Evolutionary conservation across 2,888 invertebrate genomes (phyloP).

Genomic region (Chesias legatella): DNA sequence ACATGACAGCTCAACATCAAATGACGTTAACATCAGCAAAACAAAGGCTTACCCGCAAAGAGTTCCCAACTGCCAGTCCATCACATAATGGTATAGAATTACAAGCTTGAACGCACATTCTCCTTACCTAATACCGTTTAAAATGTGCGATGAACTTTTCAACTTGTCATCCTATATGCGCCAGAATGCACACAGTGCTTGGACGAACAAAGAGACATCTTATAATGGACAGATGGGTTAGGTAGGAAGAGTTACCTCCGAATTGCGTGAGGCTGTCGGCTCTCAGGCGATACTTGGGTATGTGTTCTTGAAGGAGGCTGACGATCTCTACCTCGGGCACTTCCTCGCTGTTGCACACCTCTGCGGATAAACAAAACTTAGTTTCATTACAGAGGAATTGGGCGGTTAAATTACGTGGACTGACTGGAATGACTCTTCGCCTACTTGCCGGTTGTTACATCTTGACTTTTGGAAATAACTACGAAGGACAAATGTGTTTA

Average conservation of each 20-base stretch:
- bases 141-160: slow-evolving; percentile 3
- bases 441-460: no score
- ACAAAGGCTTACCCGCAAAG: no score
- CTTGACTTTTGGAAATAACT: no score
- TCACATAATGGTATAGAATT: no score
- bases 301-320: slow-evolving; percentile 95
- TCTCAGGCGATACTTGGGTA: slow-evolving; percentile 95
- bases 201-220: slow-evolving; percentile 18
- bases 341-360: slow-evolving; percentile 95
- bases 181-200: slow-evolving; percentile 8
- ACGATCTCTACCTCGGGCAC: slow-evolving; percentile 98
- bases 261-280: slow-evolving; percentile 96
- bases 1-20: no score
- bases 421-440: no score
- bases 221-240: no score
- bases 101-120: background rate
- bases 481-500: no score
- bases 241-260: slow-evolving; percentile 82
- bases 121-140: slow-evolving; percentile 2
- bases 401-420: no score
- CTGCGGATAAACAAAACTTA: slow-evolving; percentile 76
- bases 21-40: no score
- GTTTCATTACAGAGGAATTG: slow-evolving; percentile 2
- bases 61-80: no score
- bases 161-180: slow-evolving; percentile 6